Base-by-base conservation (phyloP, 2,888 invertebrate genomes). In the Deilephila elpenor region DNA sequence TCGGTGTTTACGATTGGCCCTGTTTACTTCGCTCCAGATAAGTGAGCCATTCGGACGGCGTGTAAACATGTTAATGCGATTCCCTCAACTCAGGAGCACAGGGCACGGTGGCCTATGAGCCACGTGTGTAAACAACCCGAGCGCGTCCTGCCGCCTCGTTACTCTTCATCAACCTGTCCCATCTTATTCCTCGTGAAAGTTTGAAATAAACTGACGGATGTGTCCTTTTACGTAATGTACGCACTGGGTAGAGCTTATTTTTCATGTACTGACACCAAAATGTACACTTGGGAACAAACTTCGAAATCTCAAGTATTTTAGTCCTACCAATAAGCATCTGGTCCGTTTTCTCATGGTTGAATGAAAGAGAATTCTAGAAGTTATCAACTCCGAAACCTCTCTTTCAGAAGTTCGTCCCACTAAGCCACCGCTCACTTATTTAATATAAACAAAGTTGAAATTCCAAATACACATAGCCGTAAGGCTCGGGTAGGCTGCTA, bases 1-100 rank as follows among this genome's bases (percentile, higher is more conserved):
- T 74, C 74, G 74, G 51, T 78, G 78, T 78, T 80, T 78, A 78
- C 72, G 77, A 74, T 71, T 64, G 75, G 67, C 37, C 61, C 74
- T 75, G 74, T 77, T 77, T 75, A 74, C 37, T 67, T 73, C 37
- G n/a, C 70, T 74, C 32, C 70, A 56, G 72, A 71, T 76, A 74
- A 74, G 74, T 62, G 75, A 74, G 71, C 70, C 74, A 73, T 75
- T 59, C n/a, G 37, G 25, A 62, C 59, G 56, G 56, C 44, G 20
- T 72, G 62, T 64, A 72, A 53, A 64, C 53, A 14, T 59, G 59
- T 44, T 67, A 59, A 67, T 29, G 37, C 5, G 37, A 34, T 62
- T 32, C 44, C 14, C 44, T 44, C 44, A 44, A 5, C 62, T n/a
- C 32, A 34, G 44, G 37, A 64, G 37, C 64, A 64, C 37, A 44